phyloP scores from a whole-genome alignment of 2,888 invertebrate species.

The Lymantria monacha region DNA sequence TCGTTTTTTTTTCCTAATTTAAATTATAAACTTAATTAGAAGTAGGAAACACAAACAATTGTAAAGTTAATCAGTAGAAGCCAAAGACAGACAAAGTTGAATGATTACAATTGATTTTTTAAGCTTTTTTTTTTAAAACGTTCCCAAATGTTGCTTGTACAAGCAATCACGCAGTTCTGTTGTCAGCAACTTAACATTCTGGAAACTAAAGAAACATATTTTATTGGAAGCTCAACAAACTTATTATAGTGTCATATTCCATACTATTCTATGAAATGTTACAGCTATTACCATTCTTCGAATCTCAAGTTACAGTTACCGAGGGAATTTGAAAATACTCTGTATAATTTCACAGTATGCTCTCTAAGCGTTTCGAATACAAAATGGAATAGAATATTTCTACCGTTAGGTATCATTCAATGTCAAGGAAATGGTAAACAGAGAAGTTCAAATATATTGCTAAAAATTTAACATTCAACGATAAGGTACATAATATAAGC shows the following conservation, averaged over 20 bases:
- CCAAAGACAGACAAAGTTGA: no score
- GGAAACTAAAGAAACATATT: no score
- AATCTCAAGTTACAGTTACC: conserved; percentile 16
- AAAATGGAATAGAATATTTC: conserved; percentile 20
- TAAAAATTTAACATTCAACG: conserved; percentile 20
- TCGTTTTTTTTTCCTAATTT: no score
- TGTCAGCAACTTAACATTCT: no score
- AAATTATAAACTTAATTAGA: no score
- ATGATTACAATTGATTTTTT: no score
- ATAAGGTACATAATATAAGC: no score
- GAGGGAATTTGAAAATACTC: conserved; percentile 18
- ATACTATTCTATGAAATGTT: not conserved
- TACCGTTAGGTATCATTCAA: conserved; percentile 19
- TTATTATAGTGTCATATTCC: not conserved
- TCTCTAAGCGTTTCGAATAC: conserved; percentile 8
- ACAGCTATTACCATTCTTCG: conserved; percentile 6
- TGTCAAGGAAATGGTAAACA: conserved; percentile 17
- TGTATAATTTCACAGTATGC: conserved; percentile 7
- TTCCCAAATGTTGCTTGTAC: no score
- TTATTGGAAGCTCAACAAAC: not conserved
- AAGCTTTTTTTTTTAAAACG: no score
- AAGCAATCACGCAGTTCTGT: no score
- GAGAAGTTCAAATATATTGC: conserved; percentile 13
- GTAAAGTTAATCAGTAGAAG: no score
- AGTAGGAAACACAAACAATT: no score